These are phyloP conservation scores for Hestina assimilis DNA, from an alignment of 1,140 invertebrate genomes.

Conservation along the genomic window DNA sequence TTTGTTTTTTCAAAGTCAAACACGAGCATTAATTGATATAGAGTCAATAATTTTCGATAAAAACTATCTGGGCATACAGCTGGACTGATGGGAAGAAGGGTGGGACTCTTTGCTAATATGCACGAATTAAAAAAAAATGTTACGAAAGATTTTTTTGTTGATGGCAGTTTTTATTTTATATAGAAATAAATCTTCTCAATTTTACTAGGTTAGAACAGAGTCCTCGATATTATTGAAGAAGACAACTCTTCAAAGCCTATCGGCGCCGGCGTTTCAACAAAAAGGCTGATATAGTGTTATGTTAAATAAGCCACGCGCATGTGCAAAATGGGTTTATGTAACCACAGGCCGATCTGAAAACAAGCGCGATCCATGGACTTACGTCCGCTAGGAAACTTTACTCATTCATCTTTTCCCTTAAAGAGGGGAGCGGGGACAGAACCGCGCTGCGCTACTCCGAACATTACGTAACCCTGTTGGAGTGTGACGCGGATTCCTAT, in stretches of 20 bases:
- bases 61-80: too few species aligned
- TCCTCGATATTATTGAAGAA: too few species aligned
- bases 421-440: conserved; percentile 60
- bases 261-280: conserved; percentile 35
- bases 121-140: too few species aligned
- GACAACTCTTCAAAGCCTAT: not conserved
- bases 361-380: conserved; percentile 62
- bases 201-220: too few species aligned
- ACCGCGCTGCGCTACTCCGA: conserved; percentile 60
- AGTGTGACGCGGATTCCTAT: conserved; percentile 57
- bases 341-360: conserved; percentile 56
- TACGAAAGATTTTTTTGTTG: too few species aligned
- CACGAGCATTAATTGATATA: too few species aligned
- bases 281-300: conserved; percentile 27
- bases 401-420: conserved; percentile 76
- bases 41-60: too few species aligned
- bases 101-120: too few species aligned
- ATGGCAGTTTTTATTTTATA: too few species aligned
- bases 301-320: conserved; percentile 35
- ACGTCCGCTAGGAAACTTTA: conserved; percentile 72
- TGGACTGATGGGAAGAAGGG: too few species aligned
- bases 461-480: conserved; percentile 57
- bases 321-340: conserved; percentile 59
- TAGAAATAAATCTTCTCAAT: too few species aligned
- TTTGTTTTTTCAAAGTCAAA: too few species aligned